A percentile compares a stretch with the other conserved stretches of the same genome.
Evolutionary conservation across 92 coral and sea anemone species (phyloP).

Genomic region (Parazoanthus swiftii): DNA sequence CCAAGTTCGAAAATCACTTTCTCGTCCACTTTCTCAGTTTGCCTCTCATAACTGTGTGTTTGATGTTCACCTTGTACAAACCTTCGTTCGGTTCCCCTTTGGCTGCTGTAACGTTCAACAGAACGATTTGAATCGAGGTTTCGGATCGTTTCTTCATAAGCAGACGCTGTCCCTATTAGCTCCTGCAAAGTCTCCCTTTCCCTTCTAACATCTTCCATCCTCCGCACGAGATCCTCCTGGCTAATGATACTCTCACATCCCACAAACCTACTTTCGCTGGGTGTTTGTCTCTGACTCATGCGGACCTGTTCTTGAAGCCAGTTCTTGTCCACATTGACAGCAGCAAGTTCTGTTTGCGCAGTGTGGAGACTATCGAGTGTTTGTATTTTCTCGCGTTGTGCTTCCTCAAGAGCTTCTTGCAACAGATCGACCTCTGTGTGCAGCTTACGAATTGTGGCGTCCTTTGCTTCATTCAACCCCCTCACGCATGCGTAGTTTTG

Average conservation of each 20-base stretch:
- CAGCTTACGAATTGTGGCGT: slow-evolving; percentile 75
- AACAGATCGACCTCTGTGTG: slow-evolving; percentile 75
- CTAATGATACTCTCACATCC: slow-evolving; percentile 41
- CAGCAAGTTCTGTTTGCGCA: slow-evolving; percentile 80
- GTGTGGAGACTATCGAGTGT: slow-evolving; percentile 67
- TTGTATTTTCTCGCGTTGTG: slow-evolving; percentile 70
- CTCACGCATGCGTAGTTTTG: slow-evolving; percentile 89
- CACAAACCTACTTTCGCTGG: slow-evolving; percentile 45
- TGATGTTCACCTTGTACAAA: slow-evolving; percentile 12
- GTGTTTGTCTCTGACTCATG: slow-evolving; percentile 47
- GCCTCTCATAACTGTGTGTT: slow-evolving; percentile 32
- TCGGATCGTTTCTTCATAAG: slow-evolving; percentile 80
- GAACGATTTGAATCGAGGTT: slow-evolving; percentile 46
- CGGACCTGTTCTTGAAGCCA: slow-evolving; percentile 81
- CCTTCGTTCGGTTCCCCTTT: slow-evolving; percentile 32
- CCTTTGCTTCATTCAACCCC: slow-evolving; percentile 76
- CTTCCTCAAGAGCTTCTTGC: slow-evolving; percentile 75
- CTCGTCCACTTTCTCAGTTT: slow-evolving; percentile 64
- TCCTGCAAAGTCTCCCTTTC: slow-evolving; percentile 83
- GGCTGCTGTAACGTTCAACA: slow-evolving; percentile 32
- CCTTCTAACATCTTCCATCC: slow-evolving; percentile 69
- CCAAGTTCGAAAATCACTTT: slow-evolving; percentile 77
- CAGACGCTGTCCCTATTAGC: slow-evolving; percentile 78
- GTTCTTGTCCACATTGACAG: slow-evolving; percentile 67
- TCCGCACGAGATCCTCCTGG: slow-evolving; percentile 54